phyloP scores from a whole-genome alignment of 2,888 invertebrate species.

The Ectropis crepuscularia region DNA sequence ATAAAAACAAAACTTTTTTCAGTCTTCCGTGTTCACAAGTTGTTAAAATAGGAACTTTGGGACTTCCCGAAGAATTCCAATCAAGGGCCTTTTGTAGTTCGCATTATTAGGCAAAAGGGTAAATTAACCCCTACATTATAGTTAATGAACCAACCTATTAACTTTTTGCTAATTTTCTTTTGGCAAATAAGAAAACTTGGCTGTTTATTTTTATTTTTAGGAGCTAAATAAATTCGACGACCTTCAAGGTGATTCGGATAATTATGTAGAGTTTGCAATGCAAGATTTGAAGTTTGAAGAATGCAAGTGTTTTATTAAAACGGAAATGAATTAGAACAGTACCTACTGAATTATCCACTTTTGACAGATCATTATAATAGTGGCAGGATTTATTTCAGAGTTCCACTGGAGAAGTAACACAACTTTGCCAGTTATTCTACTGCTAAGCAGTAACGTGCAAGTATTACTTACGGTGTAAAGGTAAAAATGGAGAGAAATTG shows the following conservation, averaged over 20 bases:
- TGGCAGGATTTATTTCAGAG: too few relatives aligned
- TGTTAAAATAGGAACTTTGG: constrained; percentile 44
- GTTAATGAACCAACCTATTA: constrained; percentile 26
- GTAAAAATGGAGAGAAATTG: too few relatives aligned
- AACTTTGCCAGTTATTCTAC: too few relatives aligned
- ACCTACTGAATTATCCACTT: too few relatives aligned
- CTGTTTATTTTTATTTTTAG: neutral
- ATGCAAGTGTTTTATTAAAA: too few relatives aligned
- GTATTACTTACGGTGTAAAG: too few relatives aligned
- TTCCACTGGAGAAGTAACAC: too few relatives aligned
- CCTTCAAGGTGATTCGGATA: neutral
- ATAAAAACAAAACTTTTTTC: constrained; percentile 38
- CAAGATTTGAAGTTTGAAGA: too few relatives aligned
- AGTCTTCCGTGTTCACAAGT: constrained; percentile 36
- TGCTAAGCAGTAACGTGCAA: too few relatives aligned
- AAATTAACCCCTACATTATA: constrained; percentile 33
- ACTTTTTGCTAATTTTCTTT: constrained; percentile 18
- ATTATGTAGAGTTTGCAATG: too few relatives aligned
- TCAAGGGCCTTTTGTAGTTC: constrained; percentile 51
- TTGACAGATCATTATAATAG: too few relatives aligned
- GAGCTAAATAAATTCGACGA: neutral
- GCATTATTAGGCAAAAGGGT: constrained; percentile 36
- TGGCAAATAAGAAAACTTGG: constrained; percentile 6
- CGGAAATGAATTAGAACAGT: too few relatives aligned
- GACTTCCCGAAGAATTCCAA: constrained; percentile 55